Evolutionary conservation across 2,888 invertebrate genomes (phyloP).

Genomic region (Nycteola revayana): DNA sequence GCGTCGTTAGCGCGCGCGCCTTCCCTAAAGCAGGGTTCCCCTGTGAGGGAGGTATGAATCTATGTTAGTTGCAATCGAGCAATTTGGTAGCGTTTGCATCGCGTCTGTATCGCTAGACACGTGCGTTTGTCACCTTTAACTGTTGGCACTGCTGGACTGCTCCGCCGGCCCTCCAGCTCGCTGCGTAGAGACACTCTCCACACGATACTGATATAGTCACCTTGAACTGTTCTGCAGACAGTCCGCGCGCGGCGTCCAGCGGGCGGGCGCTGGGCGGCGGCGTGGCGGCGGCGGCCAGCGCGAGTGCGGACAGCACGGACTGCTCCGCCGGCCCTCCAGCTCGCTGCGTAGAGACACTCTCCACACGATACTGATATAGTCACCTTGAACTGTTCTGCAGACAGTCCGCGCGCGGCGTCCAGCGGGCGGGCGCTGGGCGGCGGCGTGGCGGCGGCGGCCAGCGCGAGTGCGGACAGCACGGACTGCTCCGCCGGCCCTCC

Average conservation of each 20-base stretch:
- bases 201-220: too few species aligned
- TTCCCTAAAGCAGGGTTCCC: too few species aligned
- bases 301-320: background rate
- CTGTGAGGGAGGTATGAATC: too few species aligned
- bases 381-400: constrained; percentile 87
- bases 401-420: constrained; percentile 83
- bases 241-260: constrained; percentile 83
- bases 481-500: constrained; percentile 98
- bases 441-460: constrained; percentile 91
- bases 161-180: constrained; percentile 99
- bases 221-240: constrained; percentile 87
- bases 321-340: background rate
- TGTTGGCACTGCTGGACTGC: too few species aligned
- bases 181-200: too few species aligned
- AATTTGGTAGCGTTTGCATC: too few species aligned
- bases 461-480: constrained; percentile 93
- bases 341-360: too few species aligned
- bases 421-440: constrained; percentile 82
- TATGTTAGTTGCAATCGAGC: too few species aligned
- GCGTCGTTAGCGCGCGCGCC: too few species aligned
- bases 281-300: background rate
- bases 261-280: constrained; percentile 65
- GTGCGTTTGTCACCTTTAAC: too few species aligned
- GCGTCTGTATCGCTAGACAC: too few species aligned
- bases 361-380: background rate